Percentiles rank a stretch among this genome's conserved stretches.
Conservation (phyloP, 2,888 invertebrate species). For the Mechanitis mazaeus region DNA sequence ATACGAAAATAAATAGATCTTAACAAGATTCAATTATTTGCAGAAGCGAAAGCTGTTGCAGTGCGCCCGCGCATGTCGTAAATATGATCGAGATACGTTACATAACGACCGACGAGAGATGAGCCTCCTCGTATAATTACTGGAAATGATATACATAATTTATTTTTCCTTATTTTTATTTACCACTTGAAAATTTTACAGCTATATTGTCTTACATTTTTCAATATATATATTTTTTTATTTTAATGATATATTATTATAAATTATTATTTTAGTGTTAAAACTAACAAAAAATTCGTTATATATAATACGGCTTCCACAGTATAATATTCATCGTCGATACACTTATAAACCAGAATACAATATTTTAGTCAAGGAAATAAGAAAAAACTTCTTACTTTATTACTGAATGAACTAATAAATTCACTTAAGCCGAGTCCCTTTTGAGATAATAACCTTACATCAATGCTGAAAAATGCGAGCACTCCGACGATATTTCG, state of each 20-base stretch:
- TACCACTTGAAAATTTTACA: no score
- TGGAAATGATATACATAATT: not conserved
- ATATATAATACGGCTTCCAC: slow-evolving; percentile 21
- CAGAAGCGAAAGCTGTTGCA: slow-evolving; percentile 34
- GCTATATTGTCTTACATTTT: not conserved
- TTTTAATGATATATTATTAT: not conserved
- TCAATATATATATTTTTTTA: not conserved
- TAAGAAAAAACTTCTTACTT: slow-evolving; percentile 46
- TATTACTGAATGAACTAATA: slow-evolving; percentile 64
- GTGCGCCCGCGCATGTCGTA: slow-evolving; percentile 43
- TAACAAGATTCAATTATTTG: slow-evolving; percentile 27
- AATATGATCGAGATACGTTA: slow-evolving; percentile 61
- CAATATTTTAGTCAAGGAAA: slow-evolving; percentile 50
- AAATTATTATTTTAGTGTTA: not conserved
- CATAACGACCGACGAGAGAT: slow-evolving; percentile 47
- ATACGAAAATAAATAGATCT: slow-evolving; percentile 23
- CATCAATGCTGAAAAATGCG: slow-evolving; percentile 49
- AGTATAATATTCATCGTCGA: slow-evolving; percentile 36
- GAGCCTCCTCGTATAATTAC: slow-evolving; percentile 25
- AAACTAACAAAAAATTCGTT: not conserved
- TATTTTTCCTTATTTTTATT: no score
- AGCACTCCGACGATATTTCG: slow-evolving; percentile 41
- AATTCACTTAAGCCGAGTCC: slow-evolving; percentile 56
- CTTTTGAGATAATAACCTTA: slow-evolving; percentile 55
- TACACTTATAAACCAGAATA: slow-evolving; percentile 55